Base-by-base conservation (phyloP, 2,113 vertebrate species). In the Lipotes vexillifer region DNA sequence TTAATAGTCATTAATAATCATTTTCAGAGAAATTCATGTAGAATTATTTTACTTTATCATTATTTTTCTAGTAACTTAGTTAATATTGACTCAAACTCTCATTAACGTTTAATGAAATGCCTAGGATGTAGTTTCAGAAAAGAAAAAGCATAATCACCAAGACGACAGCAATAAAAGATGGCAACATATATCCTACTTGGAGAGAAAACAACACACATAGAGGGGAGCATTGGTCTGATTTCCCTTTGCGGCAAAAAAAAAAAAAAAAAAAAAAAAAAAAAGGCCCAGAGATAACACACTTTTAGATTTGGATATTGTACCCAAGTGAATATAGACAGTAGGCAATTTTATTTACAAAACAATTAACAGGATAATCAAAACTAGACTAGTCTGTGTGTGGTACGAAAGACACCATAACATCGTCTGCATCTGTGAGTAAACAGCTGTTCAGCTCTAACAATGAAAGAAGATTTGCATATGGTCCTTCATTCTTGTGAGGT, bases 291-390 rank as follows among this genome's bases (percentile, higher is more conserved):
- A 65, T 72, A 71, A n/a, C 63, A 77, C 10, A 83, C 14, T 57
- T 93, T 69, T 36, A 87, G 29, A 88, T 81, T 89, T 23, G 55
- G 65, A n/a, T 72, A 80, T 18, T 27, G 11, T 12, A 72, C 8
- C 20, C 59, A 90, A 94, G 71, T 93, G 69, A 93, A 86, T 84
- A 52, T 38, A n/a, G 15, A 63, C 20, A 75, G 41, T 57, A 89
- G 52, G 33, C 25, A 65, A 65, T 36, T 93, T 91, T 86, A 74
- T 93, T 91, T 85, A 74, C 49, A 88, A 95, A 96, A 74, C 13
- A 89, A 80, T 33, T 33, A 44, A 80, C 23, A 81, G 93, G 93
- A 38, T 66, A 90, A 93, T 75, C 23, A 83, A 63, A 86, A 44
- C 31, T 23, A 55, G 33, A 38, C 11, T n/a, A 61, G n/a, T 78